A percentile compares a stretch with the other conserved stretches of the same genome.
phyloP scores from a whole-genome alignment of 2,113 vertebrate species.

The Platichthys flesus region DNA sequence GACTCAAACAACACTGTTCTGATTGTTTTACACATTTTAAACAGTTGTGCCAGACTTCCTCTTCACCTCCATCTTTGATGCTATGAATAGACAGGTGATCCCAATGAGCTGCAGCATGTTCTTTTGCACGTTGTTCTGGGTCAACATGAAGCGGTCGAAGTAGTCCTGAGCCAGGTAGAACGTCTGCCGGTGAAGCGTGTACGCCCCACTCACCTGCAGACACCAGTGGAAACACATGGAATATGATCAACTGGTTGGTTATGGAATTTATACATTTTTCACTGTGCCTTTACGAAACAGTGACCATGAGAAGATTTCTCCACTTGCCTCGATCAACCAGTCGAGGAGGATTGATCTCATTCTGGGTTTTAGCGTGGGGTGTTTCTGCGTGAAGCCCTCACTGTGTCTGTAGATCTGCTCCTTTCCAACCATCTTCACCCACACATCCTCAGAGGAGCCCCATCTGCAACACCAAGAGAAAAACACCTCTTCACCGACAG shows the following conservation, averaged over 20 bases:
- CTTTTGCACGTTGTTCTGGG: constrained; percentile 86
- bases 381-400: constrained; percentile 82
- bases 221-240: background rate
- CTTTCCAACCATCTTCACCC: constrained; percentile 88
- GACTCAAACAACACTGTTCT: no score
- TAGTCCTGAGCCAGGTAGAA: constrained; percentile 95
- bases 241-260: no score
- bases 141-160: constrained; percentile 94
- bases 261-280: no score
- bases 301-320: no score
- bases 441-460: constrained; percentile 88
- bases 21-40: no score
- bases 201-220: constrained; percentile 89
- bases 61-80: background rate
- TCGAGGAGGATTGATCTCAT: constrained; percentile 91
- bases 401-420: constrained; percentile 86
- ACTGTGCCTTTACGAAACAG: no score
- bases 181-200: constrained; percentile 91
- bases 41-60: no score
- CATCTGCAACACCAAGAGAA: constrained; percentile 74
- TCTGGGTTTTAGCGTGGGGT: constrained; percentile 86
- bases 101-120: constrained; percentile 91
- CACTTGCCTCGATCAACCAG: constrained; percentile 88
- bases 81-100: constrained; percentile 89
- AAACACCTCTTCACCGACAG: background rate